Evolutionary conservation across 2,797 vertebrate species (phyloP), one percentile per base, ranked within the genome.

Genomic region (Hemibagrus guttatus): DNA sequence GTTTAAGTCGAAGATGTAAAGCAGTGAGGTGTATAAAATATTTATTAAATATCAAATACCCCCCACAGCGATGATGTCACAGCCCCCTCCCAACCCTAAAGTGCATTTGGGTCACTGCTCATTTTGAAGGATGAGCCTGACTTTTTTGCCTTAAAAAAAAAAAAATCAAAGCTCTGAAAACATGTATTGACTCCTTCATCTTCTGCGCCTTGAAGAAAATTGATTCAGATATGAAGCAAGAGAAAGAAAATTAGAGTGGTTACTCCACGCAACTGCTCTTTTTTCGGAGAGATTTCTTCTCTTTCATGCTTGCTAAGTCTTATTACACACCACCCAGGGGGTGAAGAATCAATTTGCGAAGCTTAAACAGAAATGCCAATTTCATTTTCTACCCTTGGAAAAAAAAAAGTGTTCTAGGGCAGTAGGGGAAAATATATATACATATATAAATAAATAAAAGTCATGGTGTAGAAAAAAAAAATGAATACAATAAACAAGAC

Each of bases 311-410:
- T 91, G 83, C 90, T 94, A 94, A 94, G 90, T 95, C 93, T 94
- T 93, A 95, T 95, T 95, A 95, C 90, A 89, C 90, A 92, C 93
- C 90, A 93, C 94, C 93, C 94, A 92, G 93, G 92, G 91, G 93
- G 92, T 91, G 88, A 94, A 87, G 91, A 94, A 95, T 95, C 93
- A 91, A 95, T 95, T 92, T 94, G 90, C 90, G 88, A 92, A 91
- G 91, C 92, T 92, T 93, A 93, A 94, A 92, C 90, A 93, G 88
- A 92, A 94, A 93, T 92, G 89, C 87, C 90, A 89, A 90, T 91
- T 91, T 91, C 89, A 90, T 92, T 91, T 90, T 87, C 49, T 83
- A 89, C 90, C 87, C 89, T 88, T 89, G 84, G 87, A 89, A 88
- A 88, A 89, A 87, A 87, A 79, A 79, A 79, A 21, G 84, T 80